phyloP scores from a whole-genome alignment of 2,888 invertebrate species.

The Adelphocoris suturalis region DNA sequence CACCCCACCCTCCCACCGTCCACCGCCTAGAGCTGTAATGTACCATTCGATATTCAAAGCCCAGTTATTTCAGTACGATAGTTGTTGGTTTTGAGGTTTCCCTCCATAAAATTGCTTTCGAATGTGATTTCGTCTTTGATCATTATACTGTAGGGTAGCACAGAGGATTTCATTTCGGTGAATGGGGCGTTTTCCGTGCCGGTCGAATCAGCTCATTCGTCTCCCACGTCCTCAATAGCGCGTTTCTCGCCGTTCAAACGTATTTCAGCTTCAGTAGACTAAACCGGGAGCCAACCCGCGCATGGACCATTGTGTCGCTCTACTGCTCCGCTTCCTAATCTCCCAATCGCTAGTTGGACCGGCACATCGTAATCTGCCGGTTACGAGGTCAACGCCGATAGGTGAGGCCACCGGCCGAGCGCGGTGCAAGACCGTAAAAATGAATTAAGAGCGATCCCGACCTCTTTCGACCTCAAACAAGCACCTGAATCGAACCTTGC shows the following conservation, averaged over 20 bases:
- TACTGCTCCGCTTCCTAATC: background rate
- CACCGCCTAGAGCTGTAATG: too few relatives aligned
- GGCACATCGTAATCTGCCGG: background rate
- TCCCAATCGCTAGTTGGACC: background rate
- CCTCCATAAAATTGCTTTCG: too few relatives aligned
- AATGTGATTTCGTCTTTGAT: too few relatives aligned
- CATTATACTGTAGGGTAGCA: too few relatives aligned
- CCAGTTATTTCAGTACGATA: too few relatives aligned
- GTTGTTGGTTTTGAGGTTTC: too few relatives aligned
- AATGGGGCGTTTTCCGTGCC: background rate
- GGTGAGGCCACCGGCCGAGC: background rate
- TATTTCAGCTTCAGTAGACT: background rate
- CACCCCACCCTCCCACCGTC: too few relatives aligned
- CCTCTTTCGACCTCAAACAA: background rate
- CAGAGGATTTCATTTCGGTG: too few relatives aligned
- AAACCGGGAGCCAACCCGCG: background rate
- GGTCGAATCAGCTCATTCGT: background rate
- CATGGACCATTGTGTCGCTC: constrained; percentile 13
- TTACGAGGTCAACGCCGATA: constrained; percentile 19
- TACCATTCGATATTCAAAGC: too few relatives aligned
- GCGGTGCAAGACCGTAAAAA: background rate
- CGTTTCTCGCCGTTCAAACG: background rate
- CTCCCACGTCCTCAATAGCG: background rate
- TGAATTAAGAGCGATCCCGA: background rate
- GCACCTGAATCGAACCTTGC: background rate